Base-by-base conservation (phyloP, 1,140 invertebrate species). In the Drosophila sulfurigaster region DNA sequence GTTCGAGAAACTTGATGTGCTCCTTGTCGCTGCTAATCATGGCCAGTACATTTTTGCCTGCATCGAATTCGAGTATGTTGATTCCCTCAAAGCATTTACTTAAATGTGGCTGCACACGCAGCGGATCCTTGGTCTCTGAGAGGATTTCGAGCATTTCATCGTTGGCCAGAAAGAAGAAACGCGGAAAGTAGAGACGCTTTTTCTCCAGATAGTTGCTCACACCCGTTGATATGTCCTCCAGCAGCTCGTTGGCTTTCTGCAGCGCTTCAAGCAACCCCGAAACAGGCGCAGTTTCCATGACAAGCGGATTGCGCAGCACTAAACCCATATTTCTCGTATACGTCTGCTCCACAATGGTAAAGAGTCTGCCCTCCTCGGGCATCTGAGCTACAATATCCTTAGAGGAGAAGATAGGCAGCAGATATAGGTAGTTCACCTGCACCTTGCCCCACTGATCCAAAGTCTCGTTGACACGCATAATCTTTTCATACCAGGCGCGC, bases 101-200 rank as follows among this genome's bases (percentile, higher is more conserved):
- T 49, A 99, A 93, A 94, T 98, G 97, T 0, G 97, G 97, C 83
- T 98, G 97, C 3, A 99, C 97, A 71, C 96, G 95, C 11, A 95
- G 89, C 1, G 96, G 97, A 93, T 99, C 97, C 93, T 98, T 98
- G 0, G 96, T 96, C 94, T 99, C 97, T 0, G 98, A 98, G 46
- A 99, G 93, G 85, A 99, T 99, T 93, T 99, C 97, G 20, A 99
- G 93, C 95, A 99, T 96, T 93, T 99, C 98, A 83, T 99, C 97
- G 90, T 99, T 99, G 5, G 98, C 99, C 41, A 99, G 93, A 88
- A 99, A 99, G 93, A 98, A 99, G 91, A 99, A 98, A 90, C 98
- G 94, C 1, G 98, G 96, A 91, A 99, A 99, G 91, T 95, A 98
- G 1, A 98, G 93, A 64, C 98, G 94, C 92, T 99, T 99, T 91